Evolutionary conservation across 1,140 invertebrate species (phyloP).

Genomic region (Aleiodes sp.): DNA sequence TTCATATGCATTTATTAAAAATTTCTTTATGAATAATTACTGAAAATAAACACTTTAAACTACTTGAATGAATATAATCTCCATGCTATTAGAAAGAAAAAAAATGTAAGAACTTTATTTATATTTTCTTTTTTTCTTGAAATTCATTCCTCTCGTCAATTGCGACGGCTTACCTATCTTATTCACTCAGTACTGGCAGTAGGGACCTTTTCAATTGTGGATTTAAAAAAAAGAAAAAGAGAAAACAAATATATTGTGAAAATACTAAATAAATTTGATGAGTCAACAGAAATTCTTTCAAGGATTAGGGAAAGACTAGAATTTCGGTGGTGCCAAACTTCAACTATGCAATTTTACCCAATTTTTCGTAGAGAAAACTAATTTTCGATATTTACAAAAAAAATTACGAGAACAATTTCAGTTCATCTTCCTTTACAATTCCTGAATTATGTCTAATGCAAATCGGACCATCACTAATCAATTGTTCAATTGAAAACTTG

Average conservation of each 20-base stretch:
- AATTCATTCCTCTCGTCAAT: conserved; percentile 21
- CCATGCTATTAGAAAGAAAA: background rate
- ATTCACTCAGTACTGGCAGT: conserved; percentile 81
- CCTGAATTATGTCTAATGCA: no score
- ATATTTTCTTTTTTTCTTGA: background rate
- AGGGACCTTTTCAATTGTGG: conserved; percentile 72
- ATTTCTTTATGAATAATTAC: no score
- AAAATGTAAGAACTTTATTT: background rate
- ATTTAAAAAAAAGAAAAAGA: conserved; percentile 52
- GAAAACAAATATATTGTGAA: conserved; percentile 1
- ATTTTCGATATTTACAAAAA: no score
- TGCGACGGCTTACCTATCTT: conserved; percentile 66
- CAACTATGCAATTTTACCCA: no score
- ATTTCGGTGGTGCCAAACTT: no score
- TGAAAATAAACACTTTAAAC: background rate
- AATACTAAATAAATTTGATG: background rate
- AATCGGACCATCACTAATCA: no score
- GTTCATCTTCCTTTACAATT: no score
- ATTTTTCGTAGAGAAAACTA: no score
- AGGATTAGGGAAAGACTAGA: no score
- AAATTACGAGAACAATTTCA: no score
- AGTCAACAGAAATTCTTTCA: no score
- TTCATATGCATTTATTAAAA: background rate
- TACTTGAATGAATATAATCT: background rate
- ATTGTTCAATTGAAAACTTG: no score